phyloP scores from a whole-genome alignment of 2,113 vertebrate species.

The Pachyramphus minor region DNA sequence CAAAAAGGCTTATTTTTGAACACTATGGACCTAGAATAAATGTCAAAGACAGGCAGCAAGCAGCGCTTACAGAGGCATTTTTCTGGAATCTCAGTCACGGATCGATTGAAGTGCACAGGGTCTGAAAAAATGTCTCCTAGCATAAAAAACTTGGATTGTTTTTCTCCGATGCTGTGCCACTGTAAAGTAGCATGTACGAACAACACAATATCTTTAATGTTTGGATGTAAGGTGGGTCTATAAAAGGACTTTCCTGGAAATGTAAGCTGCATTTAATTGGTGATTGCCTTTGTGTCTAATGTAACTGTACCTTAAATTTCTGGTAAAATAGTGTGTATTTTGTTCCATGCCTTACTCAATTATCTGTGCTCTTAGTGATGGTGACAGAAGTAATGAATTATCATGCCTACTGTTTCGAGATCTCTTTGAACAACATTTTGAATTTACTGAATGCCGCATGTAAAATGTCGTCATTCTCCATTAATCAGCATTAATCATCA shows the following conservation, averaged over 20 bases:
- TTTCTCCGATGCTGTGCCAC: slow-evolving; percentile 85
- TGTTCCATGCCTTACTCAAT: slow-evolving; percentile 17
- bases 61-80: slow-evolving; percentile 74
- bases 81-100: slow-evolving; percentile 73
- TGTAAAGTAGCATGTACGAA: slow-evolving; percentile 89
- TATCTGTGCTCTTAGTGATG: neutral
- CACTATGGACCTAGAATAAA: slow-evolving; percentile 81
- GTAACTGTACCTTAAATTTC: slow-evolving; percentile 12
- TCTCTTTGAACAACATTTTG: slow-evolving; percentile 15
- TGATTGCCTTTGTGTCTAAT: neutral
- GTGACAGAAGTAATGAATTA: slow-evolving; percentile 31
- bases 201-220: slow-evolving; percentile 88
- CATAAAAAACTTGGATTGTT: slow-evolving; percentile 85
- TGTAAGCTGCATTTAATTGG: slow-evolving; percentile 40
- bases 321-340: slow-evolving; percentile 11
- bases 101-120: slow-evolving; percentile 72
- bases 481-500: slow-evolving; percentile 57
- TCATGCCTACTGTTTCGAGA: neutral
- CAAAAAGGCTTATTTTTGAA: slow-evolving; percentile 61
- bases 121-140: slow-evolving; percentile 81
- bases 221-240: slow-evolving; percentile 88
- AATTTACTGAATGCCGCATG: slow-evolving; percentile 31
- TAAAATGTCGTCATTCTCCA: slow-evolving; percentile 50
- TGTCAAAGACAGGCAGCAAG: slow-evolving; percentile 80
- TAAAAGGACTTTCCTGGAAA: slow-evolving; percentile 51